These are phyloP conservation scores for Plectrocnemia conspersa DNA, from an alignment of 1,140 invertebrate species.

Conservation along the genomic window DNA sequence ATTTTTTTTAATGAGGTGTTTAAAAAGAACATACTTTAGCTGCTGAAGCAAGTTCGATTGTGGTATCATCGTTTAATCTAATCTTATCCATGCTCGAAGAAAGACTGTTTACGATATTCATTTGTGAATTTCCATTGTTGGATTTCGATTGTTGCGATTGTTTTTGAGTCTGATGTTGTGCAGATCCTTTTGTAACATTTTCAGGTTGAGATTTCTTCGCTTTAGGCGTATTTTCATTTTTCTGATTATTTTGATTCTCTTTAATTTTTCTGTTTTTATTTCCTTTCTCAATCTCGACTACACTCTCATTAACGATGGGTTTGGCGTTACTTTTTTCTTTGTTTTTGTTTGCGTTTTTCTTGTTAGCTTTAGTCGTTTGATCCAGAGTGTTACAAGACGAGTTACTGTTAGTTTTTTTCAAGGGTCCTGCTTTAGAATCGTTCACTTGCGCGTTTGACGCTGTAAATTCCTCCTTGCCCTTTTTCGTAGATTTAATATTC, in stretches of 20 bases:
- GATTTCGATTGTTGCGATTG: neutral
- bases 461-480: too few relatives aligned
- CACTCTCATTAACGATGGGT: neutral
- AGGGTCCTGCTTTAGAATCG: neutral
- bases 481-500: too few relatives aligned
- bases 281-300: too few relatives aligned
- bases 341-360: neutral
- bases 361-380: too few relatives aligned
- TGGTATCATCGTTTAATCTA: constrained; percentile 16
- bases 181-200: too few relatives aligned
- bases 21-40: constrained; percentile 1
- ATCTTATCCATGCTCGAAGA: constrained; percentile 12
- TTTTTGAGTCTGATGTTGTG: too few relatives aligned
- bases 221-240: constrained; percentile 3
- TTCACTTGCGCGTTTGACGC: too few relatives aligned
- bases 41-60: constrained; percentile 10
- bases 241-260: neutral
- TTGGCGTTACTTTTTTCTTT: neutral
- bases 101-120: constrained; percentile 17
- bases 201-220: too few relatives aligned
- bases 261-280: neutral
- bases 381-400: too few relatives aligned
- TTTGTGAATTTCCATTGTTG: neutral
- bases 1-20: neutral
- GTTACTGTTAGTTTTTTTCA: too few relatives aligned